A percentile compares a stretch with the other conserved stretches of the same genome.
Conservation (phyloP, 2,797 vertebrate species). For the Poeciliopsis presidionis region DNA sequence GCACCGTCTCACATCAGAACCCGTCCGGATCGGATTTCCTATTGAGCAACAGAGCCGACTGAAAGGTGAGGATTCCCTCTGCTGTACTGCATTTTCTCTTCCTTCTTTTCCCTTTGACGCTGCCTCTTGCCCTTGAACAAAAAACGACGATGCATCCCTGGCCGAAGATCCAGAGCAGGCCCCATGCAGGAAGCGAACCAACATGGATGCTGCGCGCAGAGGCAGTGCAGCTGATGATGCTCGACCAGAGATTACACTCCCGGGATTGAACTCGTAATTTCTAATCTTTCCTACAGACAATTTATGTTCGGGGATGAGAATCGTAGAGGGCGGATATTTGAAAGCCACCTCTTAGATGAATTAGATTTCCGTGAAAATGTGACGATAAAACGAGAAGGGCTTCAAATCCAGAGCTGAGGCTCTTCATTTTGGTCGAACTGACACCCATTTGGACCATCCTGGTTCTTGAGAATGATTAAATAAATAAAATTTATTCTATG, state of each 20-base stretch:
- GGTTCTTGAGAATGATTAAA: slow-evolving; percentile 1
- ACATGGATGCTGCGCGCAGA: slow-evolving; percentile 84
- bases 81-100: neutral
- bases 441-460: slow-evolving; percentile 47
- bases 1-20: slow-evolving; percentile 45
- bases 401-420: slow-evolving; percentile 25
- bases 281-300: slow-evolving; percentile 49
- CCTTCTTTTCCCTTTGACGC: neutral
- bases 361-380: slow-evolving; percentile 10
- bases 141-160: slow-evolving; percentile 55
- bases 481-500: neutral
- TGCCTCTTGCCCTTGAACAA: slow-evolving; percentile 53
- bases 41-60: slow-evolving; percentile 54
- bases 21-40: slow-evolving; percentile 50
- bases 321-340: slow-evolving; percentile 5
- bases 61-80: slow-evolving; percentile 71
- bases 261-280: slow-evolving; percentile 39
- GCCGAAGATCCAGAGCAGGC: slow-evolving; percentile 67
- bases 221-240: slow-evolving; percentile 66
- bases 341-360: neutral
- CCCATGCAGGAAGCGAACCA: slow-evolving; percentile 68
- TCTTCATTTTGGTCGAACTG: slow-evolving; percentile 49
- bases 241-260: slow-evolving; percentile 68
- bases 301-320: slow-evolving; percentile 21
- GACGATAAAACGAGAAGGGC: slow-evolving; percentile 14